A percentile compares a stretch with the other conserved stretches of the same genome.
These are phyloP conservation scores for Lymantria monacha DNA, from an alignment of 2,888 invertebrate genomes.

Conservation along the genomic window DNA sequence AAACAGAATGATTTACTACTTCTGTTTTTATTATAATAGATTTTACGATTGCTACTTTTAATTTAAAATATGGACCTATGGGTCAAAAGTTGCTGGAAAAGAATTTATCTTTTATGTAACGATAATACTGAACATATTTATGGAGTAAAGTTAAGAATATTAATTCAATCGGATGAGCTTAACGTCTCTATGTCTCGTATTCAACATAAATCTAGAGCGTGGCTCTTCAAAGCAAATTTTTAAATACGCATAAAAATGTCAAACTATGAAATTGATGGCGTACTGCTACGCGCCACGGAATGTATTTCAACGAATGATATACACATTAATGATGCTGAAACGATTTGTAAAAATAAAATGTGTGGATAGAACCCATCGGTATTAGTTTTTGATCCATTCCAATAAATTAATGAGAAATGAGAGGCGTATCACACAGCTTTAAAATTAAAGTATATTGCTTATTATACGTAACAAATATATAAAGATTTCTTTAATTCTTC, in stretches of 20 bases:
- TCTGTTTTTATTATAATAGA: slow-evolving; percentile 21
- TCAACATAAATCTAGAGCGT: slow-evolving; percentile 63
- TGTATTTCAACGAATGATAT: slow-evolving; percentile 64
- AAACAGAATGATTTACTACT: slow-evolving; percentile 28
- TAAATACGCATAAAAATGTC: slow-evolving; percentile 80
- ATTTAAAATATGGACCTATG: not conserved
- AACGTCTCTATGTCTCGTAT: slow-evolving; percentile 45
- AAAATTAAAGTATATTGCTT: slow-evolving; percentile 16
- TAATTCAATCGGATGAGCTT: slow-evolving; percentile 28
- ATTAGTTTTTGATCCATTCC: slow-evolving; percentile 30
- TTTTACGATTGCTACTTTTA: slow-evolving; percentile 22
- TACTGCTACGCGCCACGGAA: slow-evolving; percentile 51
- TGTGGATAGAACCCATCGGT: slow-evolving; percentile 51
- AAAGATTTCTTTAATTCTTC: slow-evolving; percentile 7
- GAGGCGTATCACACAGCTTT: slow-evolving; percentile 19
- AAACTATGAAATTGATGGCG: slow-evolving; percentile 70
- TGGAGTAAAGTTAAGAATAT: slow-evolving; percentile 16
- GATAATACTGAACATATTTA: slow-evolving; percentile 18
- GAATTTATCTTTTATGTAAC: slow-evolving; percentile 19
- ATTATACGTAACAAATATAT: slow-evolving; percentile 9
- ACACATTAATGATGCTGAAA: slow-evolving; percentile 58
- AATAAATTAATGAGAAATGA: slow-evolving; percentile 30
- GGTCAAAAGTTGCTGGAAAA: not conserved
- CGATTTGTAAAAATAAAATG: slow-evolving; percentile 74
- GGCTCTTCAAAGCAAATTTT: slow-evolving; percentile 75